A percentile compares a stretch with the other conserved stretches of the same genome.
Conservation (phyloP, 2,888 invertebrate species). For the Zaprionus bogoriensis region DNA sequence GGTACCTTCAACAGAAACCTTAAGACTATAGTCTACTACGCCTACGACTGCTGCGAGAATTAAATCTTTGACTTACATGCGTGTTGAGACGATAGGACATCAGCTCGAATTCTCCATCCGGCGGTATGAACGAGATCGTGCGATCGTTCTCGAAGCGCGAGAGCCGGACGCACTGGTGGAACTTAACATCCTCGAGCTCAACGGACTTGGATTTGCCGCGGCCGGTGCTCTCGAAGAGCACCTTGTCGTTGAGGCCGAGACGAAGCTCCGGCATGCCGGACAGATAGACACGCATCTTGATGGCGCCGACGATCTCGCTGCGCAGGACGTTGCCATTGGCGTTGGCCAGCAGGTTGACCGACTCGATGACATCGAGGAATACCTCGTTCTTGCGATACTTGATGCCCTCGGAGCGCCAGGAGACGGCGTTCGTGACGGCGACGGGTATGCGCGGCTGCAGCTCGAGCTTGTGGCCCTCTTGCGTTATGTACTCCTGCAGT, state of each 20-base stretch:
- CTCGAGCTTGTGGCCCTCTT: conserved; percentile 98
- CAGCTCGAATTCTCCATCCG: conserved; percentile 99
- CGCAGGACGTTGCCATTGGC: conserved; percentile 98
- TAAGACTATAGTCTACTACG: too few species aligned
- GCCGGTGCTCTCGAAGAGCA: conserved; percentile 98
- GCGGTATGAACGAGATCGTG: conserved; percentile 99
- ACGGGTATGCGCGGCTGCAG: conserved; percentile 97
- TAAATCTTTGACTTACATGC: conserved; percentile 85
- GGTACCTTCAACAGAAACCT: too few species aligned
- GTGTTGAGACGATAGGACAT: conserved; percentile 99
- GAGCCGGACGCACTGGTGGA: conserved; percentile 98
- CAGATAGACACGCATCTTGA: conserved; percentile 99
- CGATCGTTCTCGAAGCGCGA: conserved; percentile 99
- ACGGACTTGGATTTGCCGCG: conserved; percentile 98
- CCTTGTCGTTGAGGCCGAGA: conserved; percentile 98
- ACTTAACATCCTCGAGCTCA: conserved; percentile 98
- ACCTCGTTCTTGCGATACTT: conserved; percentile 99
- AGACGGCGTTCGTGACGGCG: conserved; percentile 99
- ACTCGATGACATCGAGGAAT: conserved; percentile 99
- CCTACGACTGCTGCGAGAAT: too few species aligned
- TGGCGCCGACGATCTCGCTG: conserved; percentile 98
- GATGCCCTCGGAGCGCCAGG: conserved; percentile 99
- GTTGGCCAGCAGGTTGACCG: conserved; percentile 97
- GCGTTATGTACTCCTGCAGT: conserved; percentile 98
- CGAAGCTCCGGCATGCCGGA: conserved; percentile 99